phyloP scores from a whole-genome alignment of 2,888 invertebrate species.

The Eupeodes latifasciatus region DNA sequence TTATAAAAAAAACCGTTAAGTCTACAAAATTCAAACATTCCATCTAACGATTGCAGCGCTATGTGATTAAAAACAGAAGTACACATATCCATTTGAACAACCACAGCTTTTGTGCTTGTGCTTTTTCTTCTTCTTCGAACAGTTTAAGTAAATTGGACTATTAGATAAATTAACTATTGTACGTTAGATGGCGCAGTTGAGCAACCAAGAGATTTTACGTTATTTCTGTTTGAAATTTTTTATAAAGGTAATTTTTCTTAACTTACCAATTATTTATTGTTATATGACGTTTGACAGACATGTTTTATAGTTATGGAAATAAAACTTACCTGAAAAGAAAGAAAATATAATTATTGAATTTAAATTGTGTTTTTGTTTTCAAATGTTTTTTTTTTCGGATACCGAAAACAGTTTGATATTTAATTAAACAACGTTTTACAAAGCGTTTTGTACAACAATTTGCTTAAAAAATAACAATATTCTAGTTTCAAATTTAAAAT shows the following conservation, averaged over 20 bases:
- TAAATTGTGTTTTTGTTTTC: neutral
- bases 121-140: slow-evolving; percentile 46
- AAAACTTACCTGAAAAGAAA: slow-evolving; percentile 64
- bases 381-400: neutral
- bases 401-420: no score
- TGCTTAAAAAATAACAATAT: no score
- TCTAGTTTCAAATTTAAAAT: no score
- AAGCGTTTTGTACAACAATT: no score
- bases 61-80: slow-evolving; percentile 29
- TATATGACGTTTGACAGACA: no score
- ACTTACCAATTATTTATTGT: no score
- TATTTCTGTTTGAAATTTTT: neutral
- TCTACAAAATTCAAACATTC: neutral
- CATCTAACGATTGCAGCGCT: slow-evolving; percentile 64
- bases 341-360: slow-evolving; percentile 1
- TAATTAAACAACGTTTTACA: no score
- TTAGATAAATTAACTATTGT: neutral
- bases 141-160: slow-evolving; percentile 20
- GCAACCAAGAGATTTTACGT: neutral
- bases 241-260: no score
- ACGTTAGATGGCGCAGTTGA: slow-evolving; percentile 51
- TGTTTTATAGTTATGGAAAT: neutral
- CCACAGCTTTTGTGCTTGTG: slow-evolving; percentile 54
- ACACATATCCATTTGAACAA: slow-evolving; percentile 54
- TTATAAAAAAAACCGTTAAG: neutral